Base-by-base conservation (phyloP, 2,797 vertebrate genomes). In the Acomys russatus region DNA sequence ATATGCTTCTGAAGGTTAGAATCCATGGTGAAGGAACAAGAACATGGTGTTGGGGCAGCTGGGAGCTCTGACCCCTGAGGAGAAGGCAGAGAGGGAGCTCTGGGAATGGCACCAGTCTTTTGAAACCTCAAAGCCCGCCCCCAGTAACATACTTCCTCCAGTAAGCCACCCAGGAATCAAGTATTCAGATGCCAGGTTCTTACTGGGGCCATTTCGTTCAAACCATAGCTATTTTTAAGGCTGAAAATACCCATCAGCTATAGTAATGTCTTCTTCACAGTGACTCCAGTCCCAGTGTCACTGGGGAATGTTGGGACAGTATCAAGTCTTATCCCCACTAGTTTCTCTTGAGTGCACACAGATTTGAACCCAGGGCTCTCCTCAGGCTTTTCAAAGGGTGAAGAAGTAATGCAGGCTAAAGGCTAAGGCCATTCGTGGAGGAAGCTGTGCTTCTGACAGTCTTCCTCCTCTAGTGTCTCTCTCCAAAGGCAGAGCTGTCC, bases 361-460 rank as follows among this genome's bases (percentile, higher is more conserved):
- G 49, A 90, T 44, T 38, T 38, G 82, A 94, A 88, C 15, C 9
- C 28, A 90, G 68, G 74, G 15, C 66, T 90, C 73, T 77, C 28
- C 44, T 30, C 15, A 25, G 30, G 35, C 49, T 74, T 82, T 89
- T 79, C 44, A 54, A 59, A 20, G 25, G 86, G 51, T 17, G 25
- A 11, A 20, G 61, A 83, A n/a, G 18, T 71, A 20, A 56, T 17
- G 12, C 9, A 28, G 28, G 9, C 25, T 8, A 28, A 74, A 68
- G 35, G 20, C 64, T 18, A 64, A 80, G 61, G 12, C 28, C 33
- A 56, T 0, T 0, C 0, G 9, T 20, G 18, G n/a, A 91, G 0
- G 66, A 88, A 73, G 51, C 8, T 38, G 35, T 90, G 14, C 76
- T 87, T 95, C 87, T 51, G 84, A 91, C 25, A 79, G 51, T 76